phyloP scores from a whole-genome alignment of 2,113 vertebrate species.

The Loxodonta africana region DNA sequence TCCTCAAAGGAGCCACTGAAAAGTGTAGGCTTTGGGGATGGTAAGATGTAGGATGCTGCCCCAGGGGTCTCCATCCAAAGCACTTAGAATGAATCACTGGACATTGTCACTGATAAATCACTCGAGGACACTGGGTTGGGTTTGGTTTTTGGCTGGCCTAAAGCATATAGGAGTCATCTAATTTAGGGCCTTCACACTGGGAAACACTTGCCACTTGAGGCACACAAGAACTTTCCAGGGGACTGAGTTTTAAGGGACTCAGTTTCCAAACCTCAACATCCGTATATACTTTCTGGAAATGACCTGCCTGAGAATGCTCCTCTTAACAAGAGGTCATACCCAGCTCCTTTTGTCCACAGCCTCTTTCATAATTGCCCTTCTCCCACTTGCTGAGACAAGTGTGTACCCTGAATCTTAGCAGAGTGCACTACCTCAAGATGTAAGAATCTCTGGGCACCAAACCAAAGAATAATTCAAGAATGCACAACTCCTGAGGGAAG shows the following conservation, averaged over 20 bases:
- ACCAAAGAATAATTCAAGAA: conserved; percentile 23
- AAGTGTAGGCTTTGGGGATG: not conserved
- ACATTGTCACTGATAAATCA: not conserved
- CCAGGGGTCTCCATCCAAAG: not conserved
- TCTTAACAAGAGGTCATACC: not conserved
- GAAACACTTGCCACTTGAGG: conserved; percentile 25
- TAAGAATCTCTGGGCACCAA: conserved; percentile 24
- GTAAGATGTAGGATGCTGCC: not conserved
- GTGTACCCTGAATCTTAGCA: conserved; percentile 28
- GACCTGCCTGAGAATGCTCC: not conserved
- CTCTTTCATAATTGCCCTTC: not conserved
- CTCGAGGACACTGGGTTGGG: not conserved
- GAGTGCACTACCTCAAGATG: not conserved
- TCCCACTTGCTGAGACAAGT: not conserved
- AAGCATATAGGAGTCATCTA: conserved; percentile 15
- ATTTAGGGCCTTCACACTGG: not conserved
- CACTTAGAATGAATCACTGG: not conserved
- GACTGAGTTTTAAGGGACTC: conserved; percentile 38
- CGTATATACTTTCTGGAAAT: conserved; percentile 16
- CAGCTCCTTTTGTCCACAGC: not conserved
- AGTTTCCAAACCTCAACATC: conserved; percentile 3
- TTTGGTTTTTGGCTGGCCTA: not conserved
- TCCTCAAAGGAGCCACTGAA: conserved; percentile 30
- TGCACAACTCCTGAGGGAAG: not conserved
- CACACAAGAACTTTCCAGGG: conserved; percentile 17